Evolutionary conservation across 2,113 vertebrate genomes (phyloP).

Genomic region (Anarrhichthys ocellatus): DNA sequence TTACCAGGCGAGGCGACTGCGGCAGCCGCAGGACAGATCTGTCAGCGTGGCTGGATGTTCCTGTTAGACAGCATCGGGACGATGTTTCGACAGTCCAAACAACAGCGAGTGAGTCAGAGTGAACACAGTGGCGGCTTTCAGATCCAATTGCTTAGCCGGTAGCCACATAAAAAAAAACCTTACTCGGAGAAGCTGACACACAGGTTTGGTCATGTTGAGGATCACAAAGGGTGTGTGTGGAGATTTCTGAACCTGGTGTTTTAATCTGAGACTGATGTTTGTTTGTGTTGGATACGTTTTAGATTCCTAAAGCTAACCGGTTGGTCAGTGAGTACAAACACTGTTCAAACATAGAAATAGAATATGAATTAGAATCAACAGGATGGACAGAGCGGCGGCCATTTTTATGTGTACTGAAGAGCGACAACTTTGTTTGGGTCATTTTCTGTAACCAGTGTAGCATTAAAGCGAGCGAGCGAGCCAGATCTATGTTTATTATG

Average conservation of each 20-base stretch:
- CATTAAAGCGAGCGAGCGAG: no score
- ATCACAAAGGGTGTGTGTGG: constrained; percentile 8
- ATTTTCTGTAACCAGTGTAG: no score
- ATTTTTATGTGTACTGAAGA: no score
- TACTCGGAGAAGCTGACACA: background rate
- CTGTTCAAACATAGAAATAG: no score
- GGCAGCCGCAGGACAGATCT: constrained; percentile 20
- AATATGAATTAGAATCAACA: no score
- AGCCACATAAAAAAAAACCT: constrained; percentile 37
- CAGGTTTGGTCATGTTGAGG: constrained; percentile 47
- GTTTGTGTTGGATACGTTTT: background rate
- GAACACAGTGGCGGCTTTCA: background rate
- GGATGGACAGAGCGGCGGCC: no score
- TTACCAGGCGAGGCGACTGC: background rate
- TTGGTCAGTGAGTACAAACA: background rate
- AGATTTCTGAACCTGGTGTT: no score
- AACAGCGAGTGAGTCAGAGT: background rate
- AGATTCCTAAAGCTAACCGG: background rate
- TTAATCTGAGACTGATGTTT: background rate
- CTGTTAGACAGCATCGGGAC: constrained; percentile 42
- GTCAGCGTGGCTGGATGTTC: constrained; percentile 61
- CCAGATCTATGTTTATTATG: no score
- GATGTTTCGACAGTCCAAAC: constrained; percentile 21
- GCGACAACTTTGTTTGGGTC: no score
- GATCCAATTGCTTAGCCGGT: constrained; percentile 27